Percentiles rank a stretch among this genome's conserved stretches.
Conservation (phyloP, 2,113 vertebrate species). For the Amia ocellicauda region DNA sequence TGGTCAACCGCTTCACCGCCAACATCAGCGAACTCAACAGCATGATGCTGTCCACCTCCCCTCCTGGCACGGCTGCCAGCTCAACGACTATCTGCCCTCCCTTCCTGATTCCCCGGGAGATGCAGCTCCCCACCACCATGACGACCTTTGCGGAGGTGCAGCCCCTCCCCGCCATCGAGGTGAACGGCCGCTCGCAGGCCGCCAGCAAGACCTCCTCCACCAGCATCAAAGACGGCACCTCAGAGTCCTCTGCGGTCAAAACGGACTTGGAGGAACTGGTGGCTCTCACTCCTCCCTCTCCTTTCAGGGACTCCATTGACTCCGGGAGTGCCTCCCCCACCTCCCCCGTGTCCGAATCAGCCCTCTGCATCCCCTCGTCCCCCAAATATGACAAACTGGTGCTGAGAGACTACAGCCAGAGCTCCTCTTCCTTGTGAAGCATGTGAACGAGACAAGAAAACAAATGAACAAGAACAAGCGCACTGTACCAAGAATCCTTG, state of each 20-base stretch:
- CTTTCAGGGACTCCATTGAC: constrained; percentile 90
- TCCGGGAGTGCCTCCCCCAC: constrained; percentile 81
- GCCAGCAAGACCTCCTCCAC: constrained; percentile 51
- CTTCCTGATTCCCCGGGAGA: constrained; percentile 82
- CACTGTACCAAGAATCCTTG: neutral
- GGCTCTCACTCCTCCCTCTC: constrained; percentile 92
- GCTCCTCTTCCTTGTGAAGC: constrained; percentile 95
- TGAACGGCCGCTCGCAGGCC: constrained; percentile 63
- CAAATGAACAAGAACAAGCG: neutral
- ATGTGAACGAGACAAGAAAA: constrained; percentile 47
- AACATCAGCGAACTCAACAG: constrained; percentile 95
- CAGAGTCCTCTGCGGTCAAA: constrained; percentile 65
- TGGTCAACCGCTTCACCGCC: constrained; percentile 95
- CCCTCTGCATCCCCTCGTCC: constrained; percentile 80
- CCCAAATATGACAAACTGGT: constrained; percentile 87
- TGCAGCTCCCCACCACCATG: constrained; percentile 82
- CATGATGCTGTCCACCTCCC: constrained; percentile 83
- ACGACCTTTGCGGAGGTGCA: constrained; percentile 93
- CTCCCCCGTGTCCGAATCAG: constrained; percentile 77
- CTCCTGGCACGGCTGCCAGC: constrained; percentile 50
- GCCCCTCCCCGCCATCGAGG: constrained; percentile 81
- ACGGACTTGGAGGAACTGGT: constrained; percentile 87
- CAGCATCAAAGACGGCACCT: constrained; percentile 53
- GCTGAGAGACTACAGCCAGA: constrained; percentile 96
- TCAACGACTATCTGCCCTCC: constrained; percentile 66